Evolutionary conservation across 2,113 vertebrate genomes (phyloP).

Genomic region (Cynocephalus volans): DNA sequence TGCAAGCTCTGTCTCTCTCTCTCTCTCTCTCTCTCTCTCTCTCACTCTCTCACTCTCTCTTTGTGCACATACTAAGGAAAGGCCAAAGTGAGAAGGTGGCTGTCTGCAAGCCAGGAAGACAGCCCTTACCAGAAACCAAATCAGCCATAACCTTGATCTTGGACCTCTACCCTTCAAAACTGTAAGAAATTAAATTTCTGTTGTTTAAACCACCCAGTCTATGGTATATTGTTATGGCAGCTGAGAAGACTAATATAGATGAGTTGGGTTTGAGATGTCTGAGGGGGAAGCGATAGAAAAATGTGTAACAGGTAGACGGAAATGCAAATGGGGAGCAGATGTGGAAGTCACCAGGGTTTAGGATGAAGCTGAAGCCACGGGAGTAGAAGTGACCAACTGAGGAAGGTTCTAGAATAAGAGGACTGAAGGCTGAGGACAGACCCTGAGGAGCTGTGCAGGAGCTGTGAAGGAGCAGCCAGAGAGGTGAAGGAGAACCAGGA

Average conservation of each 20-base stretch:
- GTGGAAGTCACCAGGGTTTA: neutral
- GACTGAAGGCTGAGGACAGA: neutral
- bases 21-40: neutral
- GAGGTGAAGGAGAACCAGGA: neutral
- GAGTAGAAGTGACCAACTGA: neutral
- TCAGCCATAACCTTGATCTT: neutral
- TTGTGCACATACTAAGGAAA: accelerated
- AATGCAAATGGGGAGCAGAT: neutral
- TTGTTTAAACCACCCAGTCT: neutral
- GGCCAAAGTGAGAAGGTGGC: neutral
- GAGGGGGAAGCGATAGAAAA: neutral
- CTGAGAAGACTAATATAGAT: neutral
- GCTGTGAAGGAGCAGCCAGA: neutral
- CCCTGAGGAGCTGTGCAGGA: neutral
- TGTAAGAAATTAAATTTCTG: neutral
- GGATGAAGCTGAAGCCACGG: neutral
- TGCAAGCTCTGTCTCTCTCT: neutral
- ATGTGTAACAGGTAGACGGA: neutral
- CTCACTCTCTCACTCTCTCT: neutral
- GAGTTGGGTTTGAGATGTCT: neutral
- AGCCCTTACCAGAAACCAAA: neutral
- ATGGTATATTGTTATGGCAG: neutral
- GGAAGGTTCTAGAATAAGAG: neutral
- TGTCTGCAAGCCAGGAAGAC: neutral
- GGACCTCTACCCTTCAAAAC: neutral